phyloP scores from a whole-genome alignment of 2,888 invertebrate genomes.

The Cephus nigrinus region DNA sequence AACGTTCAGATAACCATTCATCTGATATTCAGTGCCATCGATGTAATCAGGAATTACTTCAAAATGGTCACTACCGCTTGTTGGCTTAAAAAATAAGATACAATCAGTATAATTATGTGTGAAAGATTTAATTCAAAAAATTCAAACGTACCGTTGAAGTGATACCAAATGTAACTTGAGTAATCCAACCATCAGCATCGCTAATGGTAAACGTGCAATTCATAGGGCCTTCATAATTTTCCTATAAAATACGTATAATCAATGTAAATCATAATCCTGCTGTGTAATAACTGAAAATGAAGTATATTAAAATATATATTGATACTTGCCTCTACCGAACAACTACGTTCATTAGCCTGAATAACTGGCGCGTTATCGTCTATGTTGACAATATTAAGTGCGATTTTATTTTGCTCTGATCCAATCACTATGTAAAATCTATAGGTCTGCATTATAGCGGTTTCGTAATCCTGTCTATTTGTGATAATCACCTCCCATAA shows the following conservation, averaged over 20 bases:
- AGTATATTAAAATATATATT: not conserved
- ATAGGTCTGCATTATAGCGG: conserved; percentile 66
- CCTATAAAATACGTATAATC: conserved; percentile 31
- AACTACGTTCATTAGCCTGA: conserved; percentile 62
- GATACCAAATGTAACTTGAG: conserved; percentile 24
- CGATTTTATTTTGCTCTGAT: conserved; percentile 53
- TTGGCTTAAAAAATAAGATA: conserved; percentile 21
- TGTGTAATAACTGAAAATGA: not conserved
- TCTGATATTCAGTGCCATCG: conserved; percentile 16
- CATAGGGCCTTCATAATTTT: conserved; percentile 37
- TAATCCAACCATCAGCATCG: conserved; percentile 43
- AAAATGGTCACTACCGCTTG: conserved; percentile 26
- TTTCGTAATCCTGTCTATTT: conserved; percentile 70
- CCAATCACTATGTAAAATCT: conserved; percentile 61
- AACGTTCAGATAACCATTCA: conserved; percentile 33
- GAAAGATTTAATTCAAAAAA: not conserved
- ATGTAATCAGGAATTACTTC: conserved; percentile 17
- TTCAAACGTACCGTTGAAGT: conserved; percentile 25
- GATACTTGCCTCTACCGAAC: conserved; percentile 66
- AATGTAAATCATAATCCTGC: conserved; percentile 19
- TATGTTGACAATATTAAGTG: conserved; percentile 68
- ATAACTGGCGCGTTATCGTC: conserved; percentile 71
- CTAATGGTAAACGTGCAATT: conserved; percentile 37
- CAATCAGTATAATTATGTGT: conserved; percentile 4
- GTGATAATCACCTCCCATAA: conserved; percentile 49